Conservation (phyloP, 1,140 invertebrate species). For the Dinoponera quadriceps region DNA sequence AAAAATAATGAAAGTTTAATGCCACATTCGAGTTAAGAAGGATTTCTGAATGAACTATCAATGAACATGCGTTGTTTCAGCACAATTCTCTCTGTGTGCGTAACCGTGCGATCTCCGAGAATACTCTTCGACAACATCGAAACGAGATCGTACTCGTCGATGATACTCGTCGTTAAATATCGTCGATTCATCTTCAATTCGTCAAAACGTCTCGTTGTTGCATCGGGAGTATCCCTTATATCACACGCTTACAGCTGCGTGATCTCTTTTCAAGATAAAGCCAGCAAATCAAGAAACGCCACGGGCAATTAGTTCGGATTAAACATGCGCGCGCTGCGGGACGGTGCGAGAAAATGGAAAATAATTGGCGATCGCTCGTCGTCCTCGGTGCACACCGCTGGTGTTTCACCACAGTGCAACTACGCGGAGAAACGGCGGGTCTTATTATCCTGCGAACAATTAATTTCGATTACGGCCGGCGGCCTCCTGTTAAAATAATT, state of each 20-base stretch:
- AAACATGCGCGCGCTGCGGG: not conserved
- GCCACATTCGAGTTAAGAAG: no score
- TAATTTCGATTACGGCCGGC: conserved; percentile 33
- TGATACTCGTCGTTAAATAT: no score
- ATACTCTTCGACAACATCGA: not conserved
- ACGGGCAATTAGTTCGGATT: not conserved
- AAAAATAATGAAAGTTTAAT: no score
- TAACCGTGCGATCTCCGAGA: no score
- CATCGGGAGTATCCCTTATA: not conserved
- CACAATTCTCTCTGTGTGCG: no score
- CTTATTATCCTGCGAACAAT: conserved; percentile 46
- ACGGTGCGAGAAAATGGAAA: conserved; percentile 18
- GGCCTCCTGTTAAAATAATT: conserved; percentile 35
- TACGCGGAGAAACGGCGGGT: conserved; percentile 19
- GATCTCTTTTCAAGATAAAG: not conserved
- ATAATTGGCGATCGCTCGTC: conserved; percentile 34
- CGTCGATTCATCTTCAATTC: not conserved
- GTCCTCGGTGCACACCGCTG: no score
- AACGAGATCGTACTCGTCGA: not conserved
- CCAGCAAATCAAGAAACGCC: not conserved
- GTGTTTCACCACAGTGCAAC: no score
- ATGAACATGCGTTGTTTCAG: no score
- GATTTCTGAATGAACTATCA: no score
- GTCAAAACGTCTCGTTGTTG: not conserved
- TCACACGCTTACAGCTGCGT: not conserved